These are phyloP conservation scores for Sepiola atlantica DNA, from an alignment of 2,888 invertebrate species.

Conservation along the genomic window DNA sequence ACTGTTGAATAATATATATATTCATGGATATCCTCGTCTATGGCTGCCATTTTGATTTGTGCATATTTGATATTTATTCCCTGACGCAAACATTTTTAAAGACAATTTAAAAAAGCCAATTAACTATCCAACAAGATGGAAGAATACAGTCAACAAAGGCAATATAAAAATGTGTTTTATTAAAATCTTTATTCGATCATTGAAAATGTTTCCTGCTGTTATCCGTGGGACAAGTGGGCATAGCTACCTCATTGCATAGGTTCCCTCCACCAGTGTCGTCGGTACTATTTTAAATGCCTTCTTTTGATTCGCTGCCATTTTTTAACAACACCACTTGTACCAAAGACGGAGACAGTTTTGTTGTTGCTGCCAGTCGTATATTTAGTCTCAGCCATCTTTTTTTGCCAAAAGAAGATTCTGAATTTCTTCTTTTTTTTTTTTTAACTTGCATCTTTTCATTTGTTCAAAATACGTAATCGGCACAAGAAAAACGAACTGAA, in stretches of 20 bases:
- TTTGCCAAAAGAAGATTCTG: background rate
- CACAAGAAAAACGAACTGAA: background rate
- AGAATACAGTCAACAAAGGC: background rate
- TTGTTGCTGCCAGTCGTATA: background rate
- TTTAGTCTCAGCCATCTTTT: background rate
- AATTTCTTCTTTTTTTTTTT: background rate
- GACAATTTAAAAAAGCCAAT: background rate
- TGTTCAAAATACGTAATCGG: background rate
- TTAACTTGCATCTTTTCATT: background rate
- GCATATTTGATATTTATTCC: background rate
- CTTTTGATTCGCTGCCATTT: background rate
- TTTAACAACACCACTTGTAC: constrained; percentile 12
- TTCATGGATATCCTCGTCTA: background rate
- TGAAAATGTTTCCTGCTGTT: background rate
- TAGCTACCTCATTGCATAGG: background rate
- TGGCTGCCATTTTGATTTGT: background rate
- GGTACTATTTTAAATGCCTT: background rate
- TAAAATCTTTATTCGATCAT: background rate
- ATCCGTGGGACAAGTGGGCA: background rate
- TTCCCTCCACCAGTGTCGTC: background rate
- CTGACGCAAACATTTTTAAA: background rate
- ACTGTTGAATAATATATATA: background rate
- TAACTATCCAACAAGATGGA: background rate
- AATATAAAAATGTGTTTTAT: background rate
- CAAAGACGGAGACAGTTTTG: background rate